phyloP scores from a whole-genome alignment of 2,888 invertebrate genomes.

The Nomada fucata region DNA sequence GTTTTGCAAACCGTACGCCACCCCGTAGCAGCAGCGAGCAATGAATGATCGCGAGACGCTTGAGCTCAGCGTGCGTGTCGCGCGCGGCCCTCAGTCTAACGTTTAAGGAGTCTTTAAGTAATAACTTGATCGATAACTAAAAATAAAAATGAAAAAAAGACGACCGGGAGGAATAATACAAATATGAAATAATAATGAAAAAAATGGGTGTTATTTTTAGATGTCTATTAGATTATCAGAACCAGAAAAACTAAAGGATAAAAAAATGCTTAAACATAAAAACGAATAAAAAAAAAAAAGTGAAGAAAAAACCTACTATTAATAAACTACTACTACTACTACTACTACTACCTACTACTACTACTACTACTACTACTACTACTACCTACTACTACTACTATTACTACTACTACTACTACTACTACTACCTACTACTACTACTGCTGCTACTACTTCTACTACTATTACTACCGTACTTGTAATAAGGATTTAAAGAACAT shows the following conservation, averaged over 20 bases:
- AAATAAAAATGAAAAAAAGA: constrained; percentile 63
- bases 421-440: constrained; percentile 61
- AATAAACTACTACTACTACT: constrained; percentile 64
- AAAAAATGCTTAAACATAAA: constrained; percentile 76
- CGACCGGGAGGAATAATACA: constrained; percentile 71
- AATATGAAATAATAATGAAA: constrained; percentile 80
- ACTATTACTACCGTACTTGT: constrained; percentile 77
- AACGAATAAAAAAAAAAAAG: constrained; percentile 75
- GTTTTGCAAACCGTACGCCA: not conserved
- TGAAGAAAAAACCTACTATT: constrained; percentile 71
- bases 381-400: constrained; percentile 58
- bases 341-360: constrained; percentile 60
- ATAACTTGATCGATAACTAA: constrained; percentile 76
- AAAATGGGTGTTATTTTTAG: constrained; percentile 84
- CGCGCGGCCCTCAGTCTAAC: constrained; percentile 75
- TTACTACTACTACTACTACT: constrained; percentile 60
- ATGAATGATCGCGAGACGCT: constrained; percentile 38
- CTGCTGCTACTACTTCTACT: constrained; percentile 58
- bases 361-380: constrained; percentile 63
- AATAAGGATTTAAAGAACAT: constrained; percentile 77
- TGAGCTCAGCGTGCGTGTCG: constrained; percentile 46
- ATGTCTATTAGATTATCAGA: constrained; percentile 84
- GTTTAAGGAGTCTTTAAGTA: constrained; percentile 76
- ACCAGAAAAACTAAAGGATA: constrained; percentile 84
- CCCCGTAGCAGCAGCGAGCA: not conserved